Conservation (phyloP, 2,797 vertebrate species). For the Rhincodon typus region DNA sequence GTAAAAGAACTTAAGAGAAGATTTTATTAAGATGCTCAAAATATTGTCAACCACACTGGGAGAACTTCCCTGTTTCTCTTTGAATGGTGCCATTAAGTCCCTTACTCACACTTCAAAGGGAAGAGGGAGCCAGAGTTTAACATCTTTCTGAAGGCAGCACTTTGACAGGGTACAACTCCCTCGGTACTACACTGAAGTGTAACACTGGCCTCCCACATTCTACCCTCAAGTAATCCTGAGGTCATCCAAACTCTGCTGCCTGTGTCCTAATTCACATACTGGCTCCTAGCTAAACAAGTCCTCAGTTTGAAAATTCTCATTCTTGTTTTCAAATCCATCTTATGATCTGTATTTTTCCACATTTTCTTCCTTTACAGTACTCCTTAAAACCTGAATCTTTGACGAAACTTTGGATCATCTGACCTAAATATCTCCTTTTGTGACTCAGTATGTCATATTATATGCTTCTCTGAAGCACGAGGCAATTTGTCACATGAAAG, state of each 20-base stretch:
- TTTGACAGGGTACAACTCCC: background rate
- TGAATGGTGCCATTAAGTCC: background rate
- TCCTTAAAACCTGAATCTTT: background rate
- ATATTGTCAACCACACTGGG: background rate
- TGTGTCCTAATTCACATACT: background rate
- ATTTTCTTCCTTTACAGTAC: background rate
- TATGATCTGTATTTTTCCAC: background rate
- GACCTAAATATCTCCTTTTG: no score
- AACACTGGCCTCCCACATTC: background rate
- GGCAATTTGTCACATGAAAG: background rate
- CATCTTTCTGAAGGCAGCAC: background rate
- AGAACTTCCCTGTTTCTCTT: background rate
- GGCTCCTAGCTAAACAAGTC: background rate
- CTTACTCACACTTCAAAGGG: background rate
- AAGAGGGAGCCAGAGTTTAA: background rate
- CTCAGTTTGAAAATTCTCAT: background rate
- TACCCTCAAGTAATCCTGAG: background rate
- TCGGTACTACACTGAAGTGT: background rate
- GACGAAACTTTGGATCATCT: background rate
- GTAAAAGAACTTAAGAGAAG: background rate
- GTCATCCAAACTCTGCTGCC: background rate
- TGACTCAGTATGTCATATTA: background rate
- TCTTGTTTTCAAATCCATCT: background rate
- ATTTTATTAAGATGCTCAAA: background rate
- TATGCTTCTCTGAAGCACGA: background rate